These are phyloP conservation scores for Hippocampus zosterae DNA, from an alignment of 2,113 vertebrate species.

Conservation along the genomic window DNA sequence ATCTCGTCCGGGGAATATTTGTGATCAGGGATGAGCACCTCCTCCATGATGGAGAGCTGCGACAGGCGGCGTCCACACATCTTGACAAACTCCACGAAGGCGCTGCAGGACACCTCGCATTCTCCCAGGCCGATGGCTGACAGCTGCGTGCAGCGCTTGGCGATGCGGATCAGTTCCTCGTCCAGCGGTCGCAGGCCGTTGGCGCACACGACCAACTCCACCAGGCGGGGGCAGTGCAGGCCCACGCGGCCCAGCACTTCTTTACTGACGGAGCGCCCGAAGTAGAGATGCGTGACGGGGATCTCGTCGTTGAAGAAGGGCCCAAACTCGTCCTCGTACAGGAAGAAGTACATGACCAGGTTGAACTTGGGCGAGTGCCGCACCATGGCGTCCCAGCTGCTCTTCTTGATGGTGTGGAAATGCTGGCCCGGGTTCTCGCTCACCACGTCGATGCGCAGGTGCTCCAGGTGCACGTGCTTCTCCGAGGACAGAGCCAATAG, in stretches of 20 bases:
- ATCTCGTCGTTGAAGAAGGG: constrained; percentile 92
- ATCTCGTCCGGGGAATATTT: constrained; percentile 93
- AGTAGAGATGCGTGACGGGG: constrained; percentile 94
- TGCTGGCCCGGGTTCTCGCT: constrained; percentile 94
- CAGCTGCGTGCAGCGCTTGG: constrained; percentile 88
- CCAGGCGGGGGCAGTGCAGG: constrained; percentile 88
- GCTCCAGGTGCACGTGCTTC: constrained; percentile 91
- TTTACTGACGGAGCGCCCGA: constrained; percentile 94
- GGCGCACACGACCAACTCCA: constrained; percentile 95
- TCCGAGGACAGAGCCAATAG: constrained; percentile 93
- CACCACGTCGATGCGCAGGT: constrained; percentile 94
- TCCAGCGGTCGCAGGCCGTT: constrained; percentile 93
- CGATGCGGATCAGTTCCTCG: constrained; percentile 94
- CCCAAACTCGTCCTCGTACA: constrained; percentile 94
- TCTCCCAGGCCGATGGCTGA: constrained; percentile 94
- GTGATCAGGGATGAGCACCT: constrained; percentile 94
- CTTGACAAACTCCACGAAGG: constrained; percentile 96
- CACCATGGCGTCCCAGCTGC: constrained; percentile 98
- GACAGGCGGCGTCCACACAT: constrained; percentile 92
- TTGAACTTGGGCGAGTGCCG: constrained; percentile 95
- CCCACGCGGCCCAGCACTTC: constrained; percentile 93
- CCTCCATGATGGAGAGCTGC: constrained; percentile 97
- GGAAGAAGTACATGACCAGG: constrained; percentile 97
- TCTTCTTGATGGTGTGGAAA: constrained; percentile 92
- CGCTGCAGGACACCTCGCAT: constrained; percentile 95